These are phyloP conservation scores for Cheilosia vulpina DNA, from an alignment of 2,888 invertebrate genomes.

Conservation along the genomic window DNA sequence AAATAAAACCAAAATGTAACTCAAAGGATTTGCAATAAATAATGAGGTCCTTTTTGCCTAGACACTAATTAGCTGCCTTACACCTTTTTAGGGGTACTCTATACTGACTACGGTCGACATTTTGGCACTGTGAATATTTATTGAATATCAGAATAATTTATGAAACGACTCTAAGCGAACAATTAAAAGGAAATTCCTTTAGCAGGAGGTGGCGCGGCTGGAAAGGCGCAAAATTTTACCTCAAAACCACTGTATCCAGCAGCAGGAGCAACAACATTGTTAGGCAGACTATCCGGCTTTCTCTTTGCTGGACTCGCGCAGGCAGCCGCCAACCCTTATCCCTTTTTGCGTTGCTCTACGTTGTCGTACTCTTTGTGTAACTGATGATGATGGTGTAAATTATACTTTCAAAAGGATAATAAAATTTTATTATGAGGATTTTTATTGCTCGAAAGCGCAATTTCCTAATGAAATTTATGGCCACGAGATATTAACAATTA, in stretches of 20 bases:
- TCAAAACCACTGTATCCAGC: constrained; percentile 37
- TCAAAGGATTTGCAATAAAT: constrained; percentile 47
- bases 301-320: not conserved
- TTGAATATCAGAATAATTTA: constrained; percentile 66
- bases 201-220: not conserved
- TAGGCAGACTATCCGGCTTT: constrained; percentile 39
- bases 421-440: constrained; percentile 69
- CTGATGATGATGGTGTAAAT: constrained; percentile 70
- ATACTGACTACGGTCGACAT: not conserved
- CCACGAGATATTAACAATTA: constrained; percentile 66
- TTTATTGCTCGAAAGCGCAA: constrained; percentile 66
- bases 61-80: constrained; percentile 68
- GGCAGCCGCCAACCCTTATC: constrained; percentile 38
- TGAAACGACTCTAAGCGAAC: constrained; percentile 44
- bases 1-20: constrained; percentile 10
- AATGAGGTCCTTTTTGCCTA: constrained; percentile 55
- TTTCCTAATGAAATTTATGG: constrained; percentile 66
- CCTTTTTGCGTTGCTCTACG: not conserved
- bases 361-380: constrained; percentile 25
- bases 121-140: constrained; percentile 50
- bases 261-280: constrained; percentile 36
- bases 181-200: constrained; percentile 51
- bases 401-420: constrained; percentile 70
- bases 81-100: not conserved
- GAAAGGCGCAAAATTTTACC: not conserved